phyloP scores from a whole-genome alignment of 1,140 invertebrate species.

The Brachionus sp. region DNA sequence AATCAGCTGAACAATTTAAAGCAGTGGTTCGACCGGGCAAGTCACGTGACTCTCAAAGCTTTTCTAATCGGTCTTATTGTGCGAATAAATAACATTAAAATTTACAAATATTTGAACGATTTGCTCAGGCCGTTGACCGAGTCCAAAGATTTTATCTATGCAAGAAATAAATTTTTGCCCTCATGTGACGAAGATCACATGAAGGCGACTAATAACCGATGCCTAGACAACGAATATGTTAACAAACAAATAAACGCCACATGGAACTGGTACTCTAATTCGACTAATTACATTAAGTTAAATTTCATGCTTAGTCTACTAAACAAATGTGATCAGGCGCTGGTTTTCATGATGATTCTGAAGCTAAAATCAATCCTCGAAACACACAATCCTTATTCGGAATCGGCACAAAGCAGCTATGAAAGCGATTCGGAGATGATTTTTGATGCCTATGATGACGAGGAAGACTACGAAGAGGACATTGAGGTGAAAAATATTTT shows the following conservation, averaged over 20 bases:
- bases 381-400: constrained; percentile 17
- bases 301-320: constrained; percentile 42
- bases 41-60: neutral
- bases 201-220: constrained; percentile 37
- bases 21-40: constrained; percentile 40
- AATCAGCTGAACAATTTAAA: constrained; percentile 23
- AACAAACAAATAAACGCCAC: constrained; percentile 15
- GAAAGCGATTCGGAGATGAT: constrained; percentile 25
- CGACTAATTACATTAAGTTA: constrained; percentile 23
- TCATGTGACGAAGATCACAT: constrained; percentile 33
- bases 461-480: constrained; percentile 33
- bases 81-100: constrained; percentile 18
- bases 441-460: constrained; percentile 32
- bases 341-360: constrained; percentile 26
- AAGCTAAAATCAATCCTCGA: constrained; percentile 15
- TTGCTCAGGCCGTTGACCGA: constrained; percentile 28
- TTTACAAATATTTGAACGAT: constrained; percentile 35
- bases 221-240: constrained; percentile 23
- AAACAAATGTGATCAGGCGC: constrained; percentile 42
- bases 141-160: constrained; percentile 34
- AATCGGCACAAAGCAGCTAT: constrained; percentile 16
- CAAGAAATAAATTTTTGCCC: constrained; percentile 41
- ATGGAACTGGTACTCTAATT: constrained; percentile 23
- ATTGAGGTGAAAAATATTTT: neutral
- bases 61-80: constrained; percentile 21